Conservation (phyloP, 2,113 vertebrate species). For the Toxotes chatareus region DNA sequence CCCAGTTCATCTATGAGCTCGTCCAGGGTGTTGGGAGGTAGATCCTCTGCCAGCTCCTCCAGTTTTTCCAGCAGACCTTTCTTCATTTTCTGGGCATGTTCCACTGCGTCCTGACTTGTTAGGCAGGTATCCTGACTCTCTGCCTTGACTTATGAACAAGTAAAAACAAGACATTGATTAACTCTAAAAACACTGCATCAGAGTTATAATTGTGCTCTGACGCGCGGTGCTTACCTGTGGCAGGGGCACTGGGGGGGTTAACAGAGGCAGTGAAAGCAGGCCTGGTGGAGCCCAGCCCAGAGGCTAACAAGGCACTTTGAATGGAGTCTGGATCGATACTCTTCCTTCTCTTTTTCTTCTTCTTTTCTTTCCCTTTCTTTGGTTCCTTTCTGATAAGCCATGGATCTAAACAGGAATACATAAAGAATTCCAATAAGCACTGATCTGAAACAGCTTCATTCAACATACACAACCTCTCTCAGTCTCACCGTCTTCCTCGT, state of each 20-base stretch:
- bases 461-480: not conserved
- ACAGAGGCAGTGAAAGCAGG: slow-evolving; percentile 91
- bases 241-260: slow-evolving; percentile 80
- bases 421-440: not conserved
- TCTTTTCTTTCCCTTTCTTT: slow-evolving; percentile 95
- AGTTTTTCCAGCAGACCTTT: slow-evolving; percentile 92
- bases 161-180: not conserved
- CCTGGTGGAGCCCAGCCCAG: slow-evolving; percentile 93
- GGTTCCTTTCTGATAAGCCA: slow-evolving; percentile 98
- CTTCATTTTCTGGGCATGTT: slow-evolving; percentile 97
- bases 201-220: not conserved
- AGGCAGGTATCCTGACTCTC: slow-evolving; percentile 89
- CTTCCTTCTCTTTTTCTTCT: slow-evolving; percentile 89
- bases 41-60: slow-evolving; percentile 91
- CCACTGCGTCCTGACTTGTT: slow-evolving; percentile 96
- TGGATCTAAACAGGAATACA: slow-evolving; percentile 85
- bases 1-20: slow-evolving; percentile 98
- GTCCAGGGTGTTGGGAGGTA: slow-evolving; percentile 97
- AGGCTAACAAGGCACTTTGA: slow-evolving; percentile 99
- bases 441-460: not conserved
- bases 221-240: slow-evolving; percentile 66
- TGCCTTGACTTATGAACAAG: slow-evolving; percentile 82
- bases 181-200: not conserved
- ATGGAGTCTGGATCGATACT: slow-evolving; percentile 98
- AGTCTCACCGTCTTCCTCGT: slow-evolving; percentile 93